Evolutionary conservation across 2,113 vertebrate genomes (phyloP).

Genomic region (Planiliza haematocheilus): DNA sequence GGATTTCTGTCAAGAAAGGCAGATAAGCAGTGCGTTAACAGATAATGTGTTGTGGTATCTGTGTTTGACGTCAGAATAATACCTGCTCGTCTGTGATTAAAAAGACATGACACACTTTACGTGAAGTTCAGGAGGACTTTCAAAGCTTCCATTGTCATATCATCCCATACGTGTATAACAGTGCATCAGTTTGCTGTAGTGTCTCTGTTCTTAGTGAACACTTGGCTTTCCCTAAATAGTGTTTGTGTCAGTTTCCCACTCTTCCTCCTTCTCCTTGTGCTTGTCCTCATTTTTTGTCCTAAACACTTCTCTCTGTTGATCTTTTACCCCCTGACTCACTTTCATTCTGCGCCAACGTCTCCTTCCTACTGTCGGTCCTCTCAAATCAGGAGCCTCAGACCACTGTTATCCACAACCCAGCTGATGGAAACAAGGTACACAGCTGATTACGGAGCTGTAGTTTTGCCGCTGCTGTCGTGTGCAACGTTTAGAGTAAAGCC

Average conservation of each 20-base stretch:
- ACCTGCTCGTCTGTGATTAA: constrained; percentile 17
- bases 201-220: background rate
- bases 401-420: constrained; percentile 98
- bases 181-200: constrained; percentile 1
- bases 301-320: constrained; percentile 51
- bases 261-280: background rate
- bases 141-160: background rate
- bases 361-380: constrained; percentile 75
- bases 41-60: background rate
- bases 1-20: background rate
- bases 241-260: background rate
- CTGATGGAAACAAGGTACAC: constrained; percentile 99
- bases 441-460: constrained; percentile 64
- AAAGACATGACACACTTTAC: constrained; percentile 4
- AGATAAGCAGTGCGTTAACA: background rate
- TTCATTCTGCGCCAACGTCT: constrained; percentile 83
- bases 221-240: background rate
- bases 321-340: constrained; percentile 60
- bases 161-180: background rate
- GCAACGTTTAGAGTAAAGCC: constrained; percentile 21
- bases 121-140: background rate
- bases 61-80: background rate
- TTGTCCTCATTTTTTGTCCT: background rate
- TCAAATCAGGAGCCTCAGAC: constrained; percentile 97
- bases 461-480: constrained; percentile 19